These are phyloP conservation scores for Stenoptilia bipunctidactyla DNA, from an alignment of 2,888 invertebrate species.

Conservation along the genomic window DNA sequence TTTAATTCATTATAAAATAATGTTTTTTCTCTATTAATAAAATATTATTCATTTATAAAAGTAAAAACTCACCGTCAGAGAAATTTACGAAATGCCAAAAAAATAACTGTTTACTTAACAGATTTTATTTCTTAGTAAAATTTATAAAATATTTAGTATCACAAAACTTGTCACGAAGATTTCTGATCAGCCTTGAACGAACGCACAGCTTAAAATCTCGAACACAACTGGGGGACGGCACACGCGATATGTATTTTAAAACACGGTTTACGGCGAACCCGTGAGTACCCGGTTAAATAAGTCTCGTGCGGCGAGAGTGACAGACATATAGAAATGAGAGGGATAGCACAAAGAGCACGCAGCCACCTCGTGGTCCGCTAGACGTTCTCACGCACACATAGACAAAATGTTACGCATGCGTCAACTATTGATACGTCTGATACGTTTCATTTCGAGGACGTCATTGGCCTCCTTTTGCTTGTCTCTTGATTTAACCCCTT, in stretches of 20 bases:
- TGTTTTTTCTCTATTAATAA: too few relatives aligned
- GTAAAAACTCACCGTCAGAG: too few relatives aligned
- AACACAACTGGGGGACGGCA: constrained; percentile 55
- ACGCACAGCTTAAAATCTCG: constrained; percentile 20
- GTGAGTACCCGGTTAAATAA: constrained; percentile 38
- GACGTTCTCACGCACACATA: constrained; percentile 49
- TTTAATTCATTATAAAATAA: too few relatives aligned
- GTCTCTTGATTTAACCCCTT: too few relatives aligned
- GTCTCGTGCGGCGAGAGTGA: constrained; percentile 26
- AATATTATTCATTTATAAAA: too few relatives aligned
- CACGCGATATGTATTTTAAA: constrained; percentile 54
- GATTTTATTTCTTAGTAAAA: neutral
- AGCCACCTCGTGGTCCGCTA: constrained; percentile 49
- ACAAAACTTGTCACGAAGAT: constrained; percentile 18
- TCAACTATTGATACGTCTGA: constrained; percentile 39
- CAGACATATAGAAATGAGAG: constrained; percentile 30
- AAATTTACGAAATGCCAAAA: too few relatives aligned
- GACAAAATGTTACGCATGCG: constrained; percentile 51
- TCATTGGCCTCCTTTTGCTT: too few relatives aligned
- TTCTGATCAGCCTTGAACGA: neutral
- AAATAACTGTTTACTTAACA: too few relatives aligned
- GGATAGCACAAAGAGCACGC: constrained; percentile 48
- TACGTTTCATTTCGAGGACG: neutral
- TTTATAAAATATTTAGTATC: constrained; percentile 18
- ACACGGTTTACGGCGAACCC: constrained; percentile 30